phyloP scores from a whole-genome alignment of 2,113 vertebrate genomes.

The Hyla sarda region DNA sequence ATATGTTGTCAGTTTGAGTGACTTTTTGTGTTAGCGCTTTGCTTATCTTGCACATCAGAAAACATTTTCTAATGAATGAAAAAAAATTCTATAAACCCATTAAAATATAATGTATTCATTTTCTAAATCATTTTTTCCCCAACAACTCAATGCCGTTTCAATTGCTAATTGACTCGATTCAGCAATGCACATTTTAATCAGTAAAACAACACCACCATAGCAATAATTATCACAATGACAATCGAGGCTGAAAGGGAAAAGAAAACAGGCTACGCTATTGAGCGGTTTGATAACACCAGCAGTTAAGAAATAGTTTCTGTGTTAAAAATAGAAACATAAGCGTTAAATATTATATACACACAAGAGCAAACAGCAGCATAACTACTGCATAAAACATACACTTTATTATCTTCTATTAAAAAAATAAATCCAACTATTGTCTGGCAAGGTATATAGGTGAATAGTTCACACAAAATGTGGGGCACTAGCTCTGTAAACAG shows the following conservation, averaged over 20 bases:
- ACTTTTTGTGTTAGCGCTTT: not conserved
- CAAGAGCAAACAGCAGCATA: too few relatives aligned
- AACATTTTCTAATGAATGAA: not conserved
- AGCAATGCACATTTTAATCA: not conserved
- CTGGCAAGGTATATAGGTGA: too few relatives aligned
- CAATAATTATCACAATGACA: slow-evolving; percentile 6
- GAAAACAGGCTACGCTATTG: not conserved
- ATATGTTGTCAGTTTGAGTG: not conserved
- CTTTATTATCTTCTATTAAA: too few relatives aligned
- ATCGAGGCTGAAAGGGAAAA: not conserved
- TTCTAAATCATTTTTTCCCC: slow-evolving; percentile 1
- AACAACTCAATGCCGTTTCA: not conserved
- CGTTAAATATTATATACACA: too few relatives aligned
- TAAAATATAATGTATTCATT: slow-evolving; percentile 9
- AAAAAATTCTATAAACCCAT: not conserved
- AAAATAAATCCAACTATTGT: too few relatives aligned
- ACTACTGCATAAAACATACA: too few relatives aligned
- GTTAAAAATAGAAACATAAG: too few relatives aligned
- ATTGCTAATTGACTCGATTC: slow-evolving; percentile 14
- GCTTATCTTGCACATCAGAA: not conserved
- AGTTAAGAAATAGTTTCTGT: not conserved
- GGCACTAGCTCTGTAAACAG: too few relatives aligned
- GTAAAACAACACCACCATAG: not conserved
- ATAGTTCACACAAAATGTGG: too few relatives aligned
- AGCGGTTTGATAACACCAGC: not conserved